Conservation (phyloP, 2,113 vertebrate species). For the Phainopepla nitens region DNA sequence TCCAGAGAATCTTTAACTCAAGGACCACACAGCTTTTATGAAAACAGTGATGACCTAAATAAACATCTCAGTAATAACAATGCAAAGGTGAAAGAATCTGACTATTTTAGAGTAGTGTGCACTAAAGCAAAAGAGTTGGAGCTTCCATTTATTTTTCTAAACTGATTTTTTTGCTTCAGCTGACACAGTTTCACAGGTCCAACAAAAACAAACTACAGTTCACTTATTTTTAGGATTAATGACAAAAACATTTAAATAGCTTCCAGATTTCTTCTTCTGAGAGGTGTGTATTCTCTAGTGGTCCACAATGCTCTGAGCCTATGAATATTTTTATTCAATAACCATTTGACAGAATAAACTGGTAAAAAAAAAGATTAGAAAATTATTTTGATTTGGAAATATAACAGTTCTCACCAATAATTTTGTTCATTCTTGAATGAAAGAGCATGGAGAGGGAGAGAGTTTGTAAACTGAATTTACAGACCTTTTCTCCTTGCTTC, state of each 20-base stretch:
- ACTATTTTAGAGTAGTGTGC: background rate
- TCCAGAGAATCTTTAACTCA: background rate
- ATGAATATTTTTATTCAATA: background rate
- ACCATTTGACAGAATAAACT: background rate
- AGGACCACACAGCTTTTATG: background rate
- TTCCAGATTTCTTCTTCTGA: background rate
- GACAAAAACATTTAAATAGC: background rate
- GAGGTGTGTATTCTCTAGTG: background rate
- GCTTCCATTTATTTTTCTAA: background rate
- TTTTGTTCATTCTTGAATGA: background rate
- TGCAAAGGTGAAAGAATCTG: background rate
- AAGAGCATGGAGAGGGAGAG: background rate
- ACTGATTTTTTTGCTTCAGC: background rate
- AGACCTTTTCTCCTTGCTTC: constrained; percentile 85
- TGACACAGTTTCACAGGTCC: background rate
- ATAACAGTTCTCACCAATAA: background rate
- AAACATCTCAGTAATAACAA: background rate
- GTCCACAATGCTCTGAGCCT: background rate
- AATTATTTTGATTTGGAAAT: background rate
- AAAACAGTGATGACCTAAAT: background rate
- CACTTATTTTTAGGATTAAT: background rate
- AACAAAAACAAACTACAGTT: background rate
- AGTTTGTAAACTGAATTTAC: background rate
- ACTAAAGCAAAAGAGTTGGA: background rate
- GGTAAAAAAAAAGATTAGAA: background rate